Evolutionary conservation across 35 echinoderm and acorn worm genomes (phyloP).

Genomic region (Heliocidaris tuberculata): DNA sequence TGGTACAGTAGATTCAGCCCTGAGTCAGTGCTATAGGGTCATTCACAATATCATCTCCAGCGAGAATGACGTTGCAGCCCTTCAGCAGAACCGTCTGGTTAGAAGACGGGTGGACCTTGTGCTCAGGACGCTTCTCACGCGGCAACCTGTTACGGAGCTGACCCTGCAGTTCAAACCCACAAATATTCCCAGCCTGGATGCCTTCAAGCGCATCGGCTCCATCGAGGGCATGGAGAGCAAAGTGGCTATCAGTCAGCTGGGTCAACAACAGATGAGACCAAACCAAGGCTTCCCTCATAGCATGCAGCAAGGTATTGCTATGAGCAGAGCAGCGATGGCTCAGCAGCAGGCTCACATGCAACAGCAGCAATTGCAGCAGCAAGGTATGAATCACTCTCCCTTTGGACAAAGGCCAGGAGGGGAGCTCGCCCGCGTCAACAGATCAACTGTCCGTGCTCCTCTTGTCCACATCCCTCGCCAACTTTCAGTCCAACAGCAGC

Average conservation of each 20-base stretch:
- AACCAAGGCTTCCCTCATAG: not conserved
- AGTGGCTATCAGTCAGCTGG: not conserved
- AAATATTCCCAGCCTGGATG: not conserved
- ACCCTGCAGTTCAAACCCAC: not conserved
- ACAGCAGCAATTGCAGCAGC: not conserved
- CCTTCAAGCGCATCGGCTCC: not conserved
- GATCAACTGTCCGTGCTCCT: not conserved
- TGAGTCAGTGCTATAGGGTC: not conserved
- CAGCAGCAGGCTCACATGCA: not conserved
- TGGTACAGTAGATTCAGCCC: not conserved
- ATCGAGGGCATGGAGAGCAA: not conserved
- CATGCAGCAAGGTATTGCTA: not conserved
- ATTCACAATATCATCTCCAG: constrained; percentile 10
- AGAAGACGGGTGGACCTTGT: not conserved
- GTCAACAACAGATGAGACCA: not conserved
- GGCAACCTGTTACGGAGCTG: constrained; percentile 25
- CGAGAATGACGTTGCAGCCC: constrained; percentile 21
- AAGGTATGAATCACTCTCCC: not conserved
- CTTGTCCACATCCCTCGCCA: not conserved
- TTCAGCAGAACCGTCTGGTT: constrained; percentile 31
- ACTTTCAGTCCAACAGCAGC: not conserved
- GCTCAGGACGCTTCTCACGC: not conserved
- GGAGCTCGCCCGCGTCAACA: not conserved
- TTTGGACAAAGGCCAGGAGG: not conserved
- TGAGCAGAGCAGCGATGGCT: not conserved